phyloP scores from a whole-genome alignment of 2,797 vertebrate genomes.

The Sebastolobus altivelis region DNA sequence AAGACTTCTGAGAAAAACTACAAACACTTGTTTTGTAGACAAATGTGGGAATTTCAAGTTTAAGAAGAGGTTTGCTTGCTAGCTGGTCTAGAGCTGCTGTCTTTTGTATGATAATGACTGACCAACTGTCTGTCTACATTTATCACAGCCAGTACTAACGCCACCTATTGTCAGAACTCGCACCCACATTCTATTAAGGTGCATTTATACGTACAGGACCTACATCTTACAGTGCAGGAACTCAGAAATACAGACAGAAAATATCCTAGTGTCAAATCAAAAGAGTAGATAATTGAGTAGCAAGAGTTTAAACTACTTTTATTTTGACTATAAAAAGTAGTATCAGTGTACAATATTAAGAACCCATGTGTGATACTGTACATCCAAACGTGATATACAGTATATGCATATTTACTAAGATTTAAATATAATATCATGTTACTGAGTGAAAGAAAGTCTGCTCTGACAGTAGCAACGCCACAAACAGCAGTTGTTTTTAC shows the following conservation, averaged over 20 bases:
- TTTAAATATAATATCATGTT: background rate
- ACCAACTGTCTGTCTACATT: background rate
- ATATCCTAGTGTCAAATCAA: background rate
- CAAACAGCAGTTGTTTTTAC: constrained; percentile 46
- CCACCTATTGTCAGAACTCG: background rate
- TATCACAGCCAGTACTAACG: background rate
- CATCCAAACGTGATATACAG: background rate
- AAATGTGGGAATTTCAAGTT: background rate
- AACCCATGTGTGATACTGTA: background rate
- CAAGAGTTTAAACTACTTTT: background rate
- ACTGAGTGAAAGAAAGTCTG: background rate
- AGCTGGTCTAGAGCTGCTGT: background rate
- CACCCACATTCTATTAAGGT: background rate
- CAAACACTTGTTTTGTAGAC: background rate
- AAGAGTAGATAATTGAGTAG: background rate
- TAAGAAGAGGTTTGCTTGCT: background rate
- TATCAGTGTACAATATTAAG: background rate
- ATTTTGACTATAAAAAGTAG: background rate
- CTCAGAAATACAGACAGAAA: background rate
- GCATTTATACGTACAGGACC: background rate
- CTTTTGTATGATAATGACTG: background rate
- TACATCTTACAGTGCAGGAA: background rate
- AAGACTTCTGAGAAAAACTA: background rate
- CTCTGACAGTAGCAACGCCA: constrained; percentile 52
- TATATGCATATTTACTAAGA: background rate